These are phyloP conservation scores for Bembecia ichneumoniformis DNA, from an alignment of 2,888 invertebrate genomes.

Conservation along the genomic window DNA sequence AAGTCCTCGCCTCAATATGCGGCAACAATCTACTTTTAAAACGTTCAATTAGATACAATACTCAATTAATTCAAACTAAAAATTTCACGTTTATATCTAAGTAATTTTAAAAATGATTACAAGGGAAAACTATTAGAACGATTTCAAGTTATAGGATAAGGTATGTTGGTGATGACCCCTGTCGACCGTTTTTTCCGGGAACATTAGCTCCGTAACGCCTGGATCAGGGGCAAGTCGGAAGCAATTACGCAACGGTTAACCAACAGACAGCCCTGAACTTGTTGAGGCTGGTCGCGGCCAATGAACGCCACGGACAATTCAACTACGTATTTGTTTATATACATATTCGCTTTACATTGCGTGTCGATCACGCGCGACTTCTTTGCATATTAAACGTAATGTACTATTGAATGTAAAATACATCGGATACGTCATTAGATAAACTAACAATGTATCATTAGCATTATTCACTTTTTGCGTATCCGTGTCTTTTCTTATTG, in stretches of 20 bases:
- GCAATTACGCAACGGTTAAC: conserved; percentile 37
- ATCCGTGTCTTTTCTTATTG: not conserved
- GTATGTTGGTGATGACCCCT: not conserved
- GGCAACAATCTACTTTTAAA: no score
- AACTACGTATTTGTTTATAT: not conserved
- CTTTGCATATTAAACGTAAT: not conserved
- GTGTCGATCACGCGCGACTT: not conserved
- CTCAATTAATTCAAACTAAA: no score
- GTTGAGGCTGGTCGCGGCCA: conserved; percentile 47
- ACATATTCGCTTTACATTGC: not conserved
- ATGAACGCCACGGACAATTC: conserved; percentile 24
- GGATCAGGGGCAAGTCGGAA: conserved; percentile 35
- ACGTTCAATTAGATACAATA: no score
- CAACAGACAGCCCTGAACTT: conserved; percentile 37
- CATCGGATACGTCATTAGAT: not conserved
- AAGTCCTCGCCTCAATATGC: no score
- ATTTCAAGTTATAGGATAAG: no score
- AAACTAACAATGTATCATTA: not conserved
- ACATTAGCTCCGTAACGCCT: not conserved
- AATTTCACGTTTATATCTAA: no score
- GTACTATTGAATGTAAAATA: not conserved
- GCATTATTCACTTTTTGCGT: not conserved
- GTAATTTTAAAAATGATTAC: no score
- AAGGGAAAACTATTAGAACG: no score
- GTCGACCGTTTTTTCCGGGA: not conserved